A percentile compares a stretch with the other conserved stretches of the same genome.
phyloP scores from a whole-genome alignment of 2,113 vertebrate species.

The Antigone vipio region DNA sequence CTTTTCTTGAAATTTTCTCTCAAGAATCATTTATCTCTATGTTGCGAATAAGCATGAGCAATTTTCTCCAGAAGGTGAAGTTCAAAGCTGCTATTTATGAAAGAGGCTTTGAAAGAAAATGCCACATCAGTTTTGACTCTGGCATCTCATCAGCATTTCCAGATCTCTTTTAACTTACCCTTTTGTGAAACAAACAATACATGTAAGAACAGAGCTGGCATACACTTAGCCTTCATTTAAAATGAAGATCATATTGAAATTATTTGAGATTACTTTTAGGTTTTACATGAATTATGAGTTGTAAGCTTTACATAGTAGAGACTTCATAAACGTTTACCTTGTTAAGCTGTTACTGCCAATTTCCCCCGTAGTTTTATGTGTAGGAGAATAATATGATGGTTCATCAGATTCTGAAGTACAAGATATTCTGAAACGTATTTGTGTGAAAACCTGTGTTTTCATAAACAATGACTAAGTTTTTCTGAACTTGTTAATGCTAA shows the following conservation, averaged over 20 bases:
- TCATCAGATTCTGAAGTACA: neutral
- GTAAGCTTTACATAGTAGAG: neutral
- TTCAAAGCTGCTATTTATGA: constrained; percentile 34
- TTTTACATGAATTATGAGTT: neutral
- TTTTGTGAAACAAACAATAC: constrained; percentile 13
- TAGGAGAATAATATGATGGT: neutral
- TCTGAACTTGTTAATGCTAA: neutral
- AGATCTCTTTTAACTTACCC: constrained; percentile 30
- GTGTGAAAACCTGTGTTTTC: neutral
- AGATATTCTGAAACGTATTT: neutral
- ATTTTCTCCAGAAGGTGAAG: constrained; percentile 26
- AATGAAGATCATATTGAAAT: neutral
- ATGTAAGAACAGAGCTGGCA: neutral
- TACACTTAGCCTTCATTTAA: neutral
- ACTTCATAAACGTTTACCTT: neutral
- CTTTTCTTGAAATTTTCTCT: constrained; percentile 16
- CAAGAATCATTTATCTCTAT: neutral
- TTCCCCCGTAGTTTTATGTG: neutral
- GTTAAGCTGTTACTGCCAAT: neutral
- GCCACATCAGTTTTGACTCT: neutral
- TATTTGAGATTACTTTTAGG: neutral
- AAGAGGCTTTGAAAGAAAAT: constrained; percentile 26
- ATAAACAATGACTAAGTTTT: neutral
- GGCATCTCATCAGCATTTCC: neutral
- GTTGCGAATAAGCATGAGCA: constrained; percentile 3